Evolutionary conservation across 2,888 invertebrate genomes (phyloP).

Genomic region (Tachina lurida): DNA sequence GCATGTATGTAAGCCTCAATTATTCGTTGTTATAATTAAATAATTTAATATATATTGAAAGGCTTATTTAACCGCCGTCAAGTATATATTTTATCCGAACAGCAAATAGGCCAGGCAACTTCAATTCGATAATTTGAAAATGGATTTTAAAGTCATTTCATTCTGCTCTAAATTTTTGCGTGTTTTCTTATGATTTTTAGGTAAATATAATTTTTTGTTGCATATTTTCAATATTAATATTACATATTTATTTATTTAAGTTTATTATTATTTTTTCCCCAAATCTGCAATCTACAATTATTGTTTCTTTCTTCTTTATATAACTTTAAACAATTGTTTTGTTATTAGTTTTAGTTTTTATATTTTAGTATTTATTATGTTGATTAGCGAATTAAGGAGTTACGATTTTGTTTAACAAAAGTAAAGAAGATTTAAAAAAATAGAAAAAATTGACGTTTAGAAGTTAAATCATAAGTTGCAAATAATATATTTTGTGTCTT

Average conservation of each 20-base stretch:
- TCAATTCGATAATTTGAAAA: slow-evolving; percentile 51
- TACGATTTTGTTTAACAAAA: slow-evolving; percentile 71
- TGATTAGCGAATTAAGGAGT: slow-evolving; percentile 72
- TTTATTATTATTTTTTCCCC: slow-evolving; percentile 46
- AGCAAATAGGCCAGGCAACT: slow-evolving; percentile 17
- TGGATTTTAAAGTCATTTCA: slow-evolving; percentile 35
- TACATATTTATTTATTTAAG: slow-evolving; percentile 26
- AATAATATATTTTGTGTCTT: no score
- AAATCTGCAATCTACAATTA: slow-evolving; percentile 52
- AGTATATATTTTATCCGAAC: slow-evolving; percentile 21
- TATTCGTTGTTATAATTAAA: no score
- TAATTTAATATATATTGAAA: no score
- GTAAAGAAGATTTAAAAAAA: neutral
- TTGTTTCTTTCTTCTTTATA: slow-evolving; percentile 53
- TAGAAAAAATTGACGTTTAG: neutral
- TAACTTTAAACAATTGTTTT: slow-evolving; percentile 68
- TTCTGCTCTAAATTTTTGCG: slow-evolving; percentile 19
- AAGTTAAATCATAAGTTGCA: no score
- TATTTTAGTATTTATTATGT: slow-evolving; percentile 58
- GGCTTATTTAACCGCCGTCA: no score
- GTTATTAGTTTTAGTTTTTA: neutral
- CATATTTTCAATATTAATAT: neutral
- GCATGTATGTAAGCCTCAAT: no score
- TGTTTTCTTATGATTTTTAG: neutral
- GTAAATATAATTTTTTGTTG: neutral